Conservation (phyloP, 2,888 invertebrate genomes). For the Volucella zonaria region DNA sequence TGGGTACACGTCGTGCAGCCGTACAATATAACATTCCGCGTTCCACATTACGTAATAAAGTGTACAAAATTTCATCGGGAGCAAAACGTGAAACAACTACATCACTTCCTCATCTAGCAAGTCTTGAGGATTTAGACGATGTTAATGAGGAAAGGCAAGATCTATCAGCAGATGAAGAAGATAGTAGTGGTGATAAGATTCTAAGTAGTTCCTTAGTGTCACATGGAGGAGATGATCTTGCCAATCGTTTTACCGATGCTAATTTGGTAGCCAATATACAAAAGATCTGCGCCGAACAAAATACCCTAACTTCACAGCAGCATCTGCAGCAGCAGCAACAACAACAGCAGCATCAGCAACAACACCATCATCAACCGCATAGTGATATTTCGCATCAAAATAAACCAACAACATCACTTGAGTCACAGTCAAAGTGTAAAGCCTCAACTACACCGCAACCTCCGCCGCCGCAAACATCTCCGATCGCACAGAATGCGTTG, state of each 20-base stretch:
- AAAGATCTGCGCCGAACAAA: slow-evolving; percentile 77
- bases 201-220: slow-evolving; percentile 73
- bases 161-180: slow-evolving; percentile 82
- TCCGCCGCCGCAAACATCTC: slow-evolving; percentile 71
- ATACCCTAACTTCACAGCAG: slow-evolving; percentile 75
- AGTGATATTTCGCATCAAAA: slow-evolving; percentile 15
- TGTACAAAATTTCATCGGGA: slow-evolving; percentile 90
- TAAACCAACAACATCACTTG: slow-evolving; percentile 44
- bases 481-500: slow-evolving; percentile 47
- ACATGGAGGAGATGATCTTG: slow-evolving; percentile 77
- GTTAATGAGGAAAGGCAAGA: slow-evolving; percentile 83
- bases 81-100: slow-evolving; percentile 86
- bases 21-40: slow-evolving; percentile 98
- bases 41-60: slow-evolving; percentile 97
- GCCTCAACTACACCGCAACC: slow-evolving; percentile 49
- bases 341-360: slow-evolving; percentile 36
- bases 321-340: slow-evolving; percentile 44
- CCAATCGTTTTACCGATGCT: slow-evolving; percentile 76
- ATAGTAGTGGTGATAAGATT: slow-evolving; percentile 84
- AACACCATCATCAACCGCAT: slow-evolving; percentile 17
- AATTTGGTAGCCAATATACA: slow-evolving; percentile 75
- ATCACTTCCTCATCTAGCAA: slow-evolving; percentile 75
- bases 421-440: slow-evolving; percentile 51
- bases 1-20: slow-evolving; percentile 96
- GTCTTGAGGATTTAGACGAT: slow-evolving; percentile 75